A percentile compares a stretch with the other conserved stretches of the same genome.
These are phyloP conservation scores for Trichosurus vulpecula DNA, from an alignment of 2,797 vertebrate species.

Conservation along the genomic window DNA sequence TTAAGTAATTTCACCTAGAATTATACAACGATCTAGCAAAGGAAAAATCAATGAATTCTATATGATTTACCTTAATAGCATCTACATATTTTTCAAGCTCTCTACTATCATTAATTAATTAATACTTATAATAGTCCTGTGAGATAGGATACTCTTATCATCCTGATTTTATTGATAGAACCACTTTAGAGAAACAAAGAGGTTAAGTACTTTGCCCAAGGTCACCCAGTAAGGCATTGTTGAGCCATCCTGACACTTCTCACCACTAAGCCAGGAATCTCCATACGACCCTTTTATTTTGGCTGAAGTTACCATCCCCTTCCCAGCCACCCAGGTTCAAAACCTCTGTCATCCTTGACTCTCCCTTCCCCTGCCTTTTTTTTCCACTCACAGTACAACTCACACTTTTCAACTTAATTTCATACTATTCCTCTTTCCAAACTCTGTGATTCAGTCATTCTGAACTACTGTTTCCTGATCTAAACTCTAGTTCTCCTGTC, in stretches of 20 bases:
- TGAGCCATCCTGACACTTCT: neutral
- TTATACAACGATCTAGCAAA: neutral
- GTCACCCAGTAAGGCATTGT: neutral
- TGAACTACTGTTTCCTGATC: neutral
- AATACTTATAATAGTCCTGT: neutral
- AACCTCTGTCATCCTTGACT: neutral
- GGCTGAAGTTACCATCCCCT: neutral
- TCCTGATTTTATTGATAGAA: neutral
- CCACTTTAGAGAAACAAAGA: neutral
- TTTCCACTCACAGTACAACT: neutral
- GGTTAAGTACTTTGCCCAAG: neutral
- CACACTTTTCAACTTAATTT: neutral
- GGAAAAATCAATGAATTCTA: neutral
- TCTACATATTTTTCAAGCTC: accelerated
- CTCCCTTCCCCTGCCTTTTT: neutral
- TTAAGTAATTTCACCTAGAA: neutral
- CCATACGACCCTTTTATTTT: neutral
- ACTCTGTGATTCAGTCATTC: neutral
- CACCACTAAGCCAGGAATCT: neutral
- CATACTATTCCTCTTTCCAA: neutral
- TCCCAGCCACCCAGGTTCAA: neutral
- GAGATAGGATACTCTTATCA: neutral
- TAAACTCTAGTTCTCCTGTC: neutral
- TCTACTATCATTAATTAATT: neutral
- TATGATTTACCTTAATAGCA: neutral